Base-by-base conservation (phyloP, 1,140 invertebrate species). In the Coptotermes formosanus region DNA sequence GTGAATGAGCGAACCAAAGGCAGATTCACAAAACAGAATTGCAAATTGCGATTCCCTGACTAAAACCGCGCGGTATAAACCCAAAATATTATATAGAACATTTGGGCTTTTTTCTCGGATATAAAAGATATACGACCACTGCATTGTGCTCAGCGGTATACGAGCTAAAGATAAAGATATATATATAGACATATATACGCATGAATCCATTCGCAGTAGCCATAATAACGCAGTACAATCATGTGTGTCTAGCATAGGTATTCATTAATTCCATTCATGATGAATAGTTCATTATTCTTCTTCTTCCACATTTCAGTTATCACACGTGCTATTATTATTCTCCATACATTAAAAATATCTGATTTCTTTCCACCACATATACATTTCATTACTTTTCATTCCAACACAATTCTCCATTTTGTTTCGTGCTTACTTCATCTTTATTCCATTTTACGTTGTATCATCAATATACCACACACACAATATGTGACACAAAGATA, bases 111-210 rank as follows among this genome's bases (percentile, higher is more conserved):
- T 30, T 30, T 75, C 64, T n/a, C 64, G 64, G 64, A 30, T 75
- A 75, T 75, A 75, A 75, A 75, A 75, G 25, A 75, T 75, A 75
- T 48, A 52, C 83, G 83, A 89, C 89, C 90, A 91, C 92, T 92
- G 92, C 92, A 92, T 93, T 92, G 91, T 91, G 91, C 92, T 91
- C 92, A 92, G 91, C 90, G 88, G 87, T 82, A 88, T 89, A 75
- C 90, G 90, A 90, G 85, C 88, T 89, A 87, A 45, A 84, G 52
- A 32, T 21, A 83, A 64, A 64, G 21, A 64, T 64, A 64, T 48
- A 48, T 48, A 16, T 48, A 48, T 48, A 55, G 2, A 55, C 21
- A 55, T 55, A 55, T 75, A n/a, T 75, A 75, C n/a, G 64, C 64
- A 30, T 75, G 25, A n/a, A 84, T 84, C 83, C 83, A 52, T 84